Evolutionary conservation across 2,113 vertebrate species (phyloP), one percentile per base, ranked within the genome.

Genomic region (Siniperca knerii): DNA sequence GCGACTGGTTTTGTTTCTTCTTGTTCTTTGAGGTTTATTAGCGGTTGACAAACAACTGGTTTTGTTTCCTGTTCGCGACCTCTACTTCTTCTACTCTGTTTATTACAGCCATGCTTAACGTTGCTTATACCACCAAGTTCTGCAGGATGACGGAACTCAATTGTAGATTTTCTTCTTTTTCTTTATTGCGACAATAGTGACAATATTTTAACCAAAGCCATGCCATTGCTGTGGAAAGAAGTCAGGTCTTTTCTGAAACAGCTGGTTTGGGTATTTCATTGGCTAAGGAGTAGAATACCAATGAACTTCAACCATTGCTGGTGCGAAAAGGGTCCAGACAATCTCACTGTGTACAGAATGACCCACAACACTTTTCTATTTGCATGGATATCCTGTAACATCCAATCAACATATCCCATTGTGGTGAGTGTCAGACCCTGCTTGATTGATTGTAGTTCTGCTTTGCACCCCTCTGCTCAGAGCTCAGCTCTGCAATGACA

Each of bases 381-480:
- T 87, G 72, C 79, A 87, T 87, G 55, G 66, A 55, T 83, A 81
- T 87, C 70, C 58, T 83, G 44, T 89, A 82, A 90, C 83, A 85
- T 87, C 88, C 92, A 91, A 91, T 93, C 88, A 93, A 72, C 81
- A 84, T 78, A 74, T 89, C 85, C 78, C 84, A 89, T 88, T 92
- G 93, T 93, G 87, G 72, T 11, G 76, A 70, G 76, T 88, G 91
- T 93, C 89, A 90, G 79, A 79, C 61, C 65, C 76, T 2, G 62
- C 72, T 79, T 94, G 93, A 95, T 94, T 92, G 91, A 94, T 94
- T 91, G 86, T 89, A 91, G 79, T 87, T 91, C 71, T 75, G 80
- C 83, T 87, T 79, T 77, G 90, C 92, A 78, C 81, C 81, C 88
- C 75, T 89, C 70, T 76, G 85, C 84, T 90, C 82, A 67, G 69